Evolutionary conservation across 35 echinoderm and acorn worm genomes (phyloP).

Genomic region (Hemicentrotus pulcherrimus): DNA sequence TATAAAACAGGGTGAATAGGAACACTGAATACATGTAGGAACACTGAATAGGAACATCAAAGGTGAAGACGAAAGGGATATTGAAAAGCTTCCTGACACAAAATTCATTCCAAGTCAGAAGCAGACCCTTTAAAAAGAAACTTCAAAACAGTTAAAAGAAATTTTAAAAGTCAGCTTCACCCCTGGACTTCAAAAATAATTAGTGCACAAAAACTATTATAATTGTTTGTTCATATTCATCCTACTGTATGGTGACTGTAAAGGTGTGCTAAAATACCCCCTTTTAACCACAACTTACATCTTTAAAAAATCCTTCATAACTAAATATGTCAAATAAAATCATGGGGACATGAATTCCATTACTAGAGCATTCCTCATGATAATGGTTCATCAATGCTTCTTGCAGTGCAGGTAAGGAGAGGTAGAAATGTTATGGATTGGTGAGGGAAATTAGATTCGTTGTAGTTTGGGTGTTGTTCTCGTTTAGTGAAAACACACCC

Average conservation of each 20-base stretch:
- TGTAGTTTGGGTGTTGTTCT: constrained; percentile 41
- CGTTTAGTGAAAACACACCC: constrained; percentile 20
- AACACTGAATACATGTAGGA: too few relatives aligned
- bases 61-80: too few relatives aligned
- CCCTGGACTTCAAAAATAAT: too few relatives aligned
- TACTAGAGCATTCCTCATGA: neutral
- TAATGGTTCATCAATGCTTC: neutral
- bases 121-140: too few relatives aligned
- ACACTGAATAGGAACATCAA: too few relatives aligned
- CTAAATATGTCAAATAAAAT: neutral
- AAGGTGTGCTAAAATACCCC: neutral
- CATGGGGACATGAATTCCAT: neutral
- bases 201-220: too few relatives aligned
- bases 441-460: constrained; percentile 17
- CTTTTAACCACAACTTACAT: neutral
- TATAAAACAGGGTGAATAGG: too few relatives aligned
- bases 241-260: neutral
- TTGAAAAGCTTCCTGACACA: too few relatives aligned
- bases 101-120: too few relatives aligned
- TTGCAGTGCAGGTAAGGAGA: neutral
- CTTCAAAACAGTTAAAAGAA: too few relatives aligned
- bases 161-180: too few relatives aligned
- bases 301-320: neutral
- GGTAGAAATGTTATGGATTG: constrained; percentile 18
- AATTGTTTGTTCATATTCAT: too few relatives aligned